Conservation (phyloP, 1,140 invertebrate genomes). For the Ditylenchus dipsaci region DNA sequence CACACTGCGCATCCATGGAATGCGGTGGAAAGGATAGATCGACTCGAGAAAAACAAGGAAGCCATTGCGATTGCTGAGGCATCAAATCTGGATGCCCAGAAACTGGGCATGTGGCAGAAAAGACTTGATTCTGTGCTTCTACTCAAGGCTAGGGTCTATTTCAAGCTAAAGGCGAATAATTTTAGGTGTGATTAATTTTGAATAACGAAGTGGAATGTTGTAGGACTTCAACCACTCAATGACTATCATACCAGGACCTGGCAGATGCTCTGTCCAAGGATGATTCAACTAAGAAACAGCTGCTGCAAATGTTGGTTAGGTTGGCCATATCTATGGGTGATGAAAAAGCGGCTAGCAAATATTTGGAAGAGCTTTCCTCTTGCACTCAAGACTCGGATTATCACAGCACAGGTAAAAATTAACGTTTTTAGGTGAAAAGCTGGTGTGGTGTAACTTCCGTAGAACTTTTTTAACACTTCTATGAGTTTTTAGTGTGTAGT, state of each 20-base stretch:
- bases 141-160: conserved; percentile 19
- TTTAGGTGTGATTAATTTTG: too few species aligned
- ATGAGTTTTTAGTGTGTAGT: too few species aligned
- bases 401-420: background rate
- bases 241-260: too few species aligned
- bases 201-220: too few species aligned
- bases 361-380: background rate
- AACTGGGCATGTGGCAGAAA: conserved; percentile 29
- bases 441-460: too few species aligned
- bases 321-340: conserved; percentile 8
- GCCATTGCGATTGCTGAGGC: conserved; percentile 11
- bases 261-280: background rate
- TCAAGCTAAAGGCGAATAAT: conserved; percentile 1
- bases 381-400: background rate
- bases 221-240: too few species aligned
- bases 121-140: conserved; percentile 28
- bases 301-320: background rate
- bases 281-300: background rate
- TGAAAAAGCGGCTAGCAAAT: background rate
- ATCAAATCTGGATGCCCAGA: background rate
- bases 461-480: too few species aligned
- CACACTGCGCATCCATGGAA: conserved; percentile 39
- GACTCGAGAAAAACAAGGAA: conserved; percentile 7
- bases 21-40: conserved; percentile 18
- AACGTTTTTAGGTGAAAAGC: too few species aligned